Conservation (phyloP, 1,140 invertebrate species). For the Drosophila sp. region DNA sequence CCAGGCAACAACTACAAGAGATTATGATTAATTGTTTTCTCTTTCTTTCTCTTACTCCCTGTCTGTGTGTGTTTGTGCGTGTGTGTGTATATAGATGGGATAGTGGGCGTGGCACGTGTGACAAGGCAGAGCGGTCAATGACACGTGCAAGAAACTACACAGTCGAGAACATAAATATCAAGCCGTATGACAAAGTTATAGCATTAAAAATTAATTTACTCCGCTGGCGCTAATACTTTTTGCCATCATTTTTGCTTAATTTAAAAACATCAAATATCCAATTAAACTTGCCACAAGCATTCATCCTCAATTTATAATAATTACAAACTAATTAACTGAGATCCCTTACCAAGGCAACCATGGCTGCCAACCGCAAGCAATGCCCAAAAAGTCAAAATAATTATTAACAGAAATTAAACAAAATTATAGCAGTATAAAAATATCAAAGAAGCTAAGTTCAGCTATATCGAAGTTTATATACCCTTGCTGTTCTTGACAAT, state of each 20-base stretch:
- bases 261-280: slow-evolving; percentile 81
- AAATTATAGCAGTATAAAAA: slow-evolving; percentile 59
- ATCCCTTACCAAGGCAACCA: slow-evolving; percentile 68
- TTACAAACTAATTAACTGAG: slow-evolving; percentile 81
- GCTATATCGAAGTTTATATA: no score
- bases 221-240: slow-evolving; percentile 60
- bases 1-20: slow-evolving; percentile 65
- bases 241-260: slow-evolving; percentile 67
- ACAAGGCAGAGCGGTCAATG: slow-evolving; percentile 68
- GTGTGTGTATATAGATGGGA: slow-evolving; percentile 3
- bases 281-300: slow-evolving; percentile 82
- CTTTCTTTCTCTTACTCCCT: slow-evolving; percentile 8
- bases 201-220: slow-evolving; percentile 81
- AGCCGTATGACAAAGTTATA: slow-evolving; percentile 59
- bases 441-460: no score
- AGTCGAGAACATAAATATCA: slow-evolving; percentile 61
- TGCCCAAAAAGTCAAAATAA: slow-evolving; percentile 77
- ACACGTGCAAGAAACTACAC: slow-evolving; percentile 45
- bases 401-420: slow-evolving; percentile 81
- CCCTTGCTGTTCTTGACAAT: no score
- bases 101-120: slow-evolving; percentile 69
- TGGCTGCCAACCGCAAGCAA: slow-evolving; percentile 64
- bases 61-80: slow-evolving; percentile 14
- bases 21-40: slow-evolving; percentile 74
- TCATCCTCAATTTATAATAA: slow-evolving; percentile 82